Base-by-base conservation (phyloP, 1,140 invertebrate genomes). In the Megalonaias nervosa region DNA sequence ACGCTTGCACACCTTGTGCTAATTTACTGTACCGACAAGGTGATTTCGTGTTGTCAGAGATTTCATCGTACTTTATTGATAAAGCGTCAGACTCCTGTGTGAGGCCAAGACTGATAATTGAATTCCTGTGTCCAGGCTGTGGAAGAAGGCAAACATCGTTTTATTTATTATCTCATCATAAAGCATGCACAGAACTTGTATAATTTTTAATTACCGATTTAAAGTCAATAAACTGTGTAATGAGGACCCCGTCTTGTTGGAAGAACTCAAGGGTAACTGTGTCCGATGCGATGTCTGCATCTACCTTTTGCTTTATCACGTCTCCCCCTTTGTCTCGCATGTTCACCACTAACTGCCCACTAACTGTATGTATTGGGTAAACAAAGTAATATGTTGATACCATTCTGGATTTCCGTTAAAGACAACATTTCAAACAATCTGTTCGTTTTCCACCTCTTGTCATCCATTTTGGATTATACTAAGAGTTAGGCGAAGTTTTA, bases 171-270 rank as follows among this genome's bases (percentile, higher is more conserved):
- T 38, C 9, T 38, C 38, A 38, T 38, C 4, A 38, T 5, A 6
- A 38, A 38, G 4, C 38, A 38, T 38, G 38, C 38, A 5, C 38
- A 79, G 59, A 23, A 14, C 19, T 16, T 15, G 38, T 26, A n/a
- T 66, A 26, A 71, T 76, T 17, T 55, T 55, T 60, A 82, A 94
- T 94, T 93, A 97, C 96, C 92, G 96, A 96, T 93, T 94, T 95
- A 89, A 98, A 98, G 90, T 99, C 97, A 75, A 98, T 95, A 57
- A 98, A 93, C 89, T 98, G 96, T 14, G 96, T 97, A 55, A 98
- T 94, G 80, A 96, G 92, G 15, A 97, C 97, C 67, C 97, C 97
- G 90, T 99, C 97, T 5, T 95, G 94, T 77, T 96, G 93, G 89
- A 96, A 94, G 87, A 97, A 97, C 88, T 98, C 96, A 73, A 98